Base-by-base conservation (phyloP, 2,888 invertebrate genomes). In the Thereva nobilitata region DNA sequence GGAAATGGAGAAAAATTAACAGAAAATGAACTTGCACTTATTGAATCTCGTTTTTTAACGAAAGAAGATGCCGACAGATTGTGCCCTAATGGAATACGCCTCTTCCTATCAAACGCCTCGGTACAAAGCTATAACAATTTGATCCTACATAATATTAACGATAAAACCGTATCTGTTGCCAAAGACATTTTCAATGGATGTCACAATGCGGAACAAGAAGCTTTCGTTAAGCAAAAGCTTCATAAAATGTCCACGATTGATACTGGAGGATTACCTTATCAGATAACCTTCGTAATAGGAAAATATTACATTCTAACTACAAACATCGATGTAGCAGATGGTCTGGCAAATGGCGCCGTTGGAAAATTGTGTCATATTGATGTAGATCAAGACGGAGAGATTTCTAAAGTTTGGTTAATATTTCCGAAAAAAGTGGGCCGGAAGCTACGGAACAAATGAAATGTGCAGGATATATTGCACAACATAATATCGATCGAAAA, bases 301-400 rank as follows among this genome's bases (percentile, higher is more conserved):
- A 68, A 68, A 41, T 45, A 23, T 23, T 71, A 73, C 56, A 70
- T 73, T 45, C 72, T 73, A 8, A 72, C 72, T 41, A 72, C 71
- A 34, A 74, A 73, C 57, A 73, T 73, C 5, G 72, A 73, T 47
- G 73, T 74, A 0, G 5, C 64, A 34, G 73, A 75, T 70, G 74
- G 74, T 5, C 67, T 75, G 52, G 72, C 70, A 4, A 75, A 75
- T 71, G 72, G 73, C 34, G 71, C 73, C 35, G 68, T 72, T 45
- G 74, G 73, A 10, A 70, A 68, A 65, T 68, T 74, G 49, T 37
- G 65, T 38, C 70, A 70, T 66, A 56, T 74, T 7, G 72, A 73
- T 57, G 5, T 41, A 37, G 47, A 70, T 65, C 67, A 70, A 35
- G 59, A 52, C 9, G 12, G 34, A 8, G 42, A 41, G 1, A 42